Evolutionary conservation across 1,140 invertebrate species (phyloP).

Genomic region (Drosophila rhopaloa): DNA sequence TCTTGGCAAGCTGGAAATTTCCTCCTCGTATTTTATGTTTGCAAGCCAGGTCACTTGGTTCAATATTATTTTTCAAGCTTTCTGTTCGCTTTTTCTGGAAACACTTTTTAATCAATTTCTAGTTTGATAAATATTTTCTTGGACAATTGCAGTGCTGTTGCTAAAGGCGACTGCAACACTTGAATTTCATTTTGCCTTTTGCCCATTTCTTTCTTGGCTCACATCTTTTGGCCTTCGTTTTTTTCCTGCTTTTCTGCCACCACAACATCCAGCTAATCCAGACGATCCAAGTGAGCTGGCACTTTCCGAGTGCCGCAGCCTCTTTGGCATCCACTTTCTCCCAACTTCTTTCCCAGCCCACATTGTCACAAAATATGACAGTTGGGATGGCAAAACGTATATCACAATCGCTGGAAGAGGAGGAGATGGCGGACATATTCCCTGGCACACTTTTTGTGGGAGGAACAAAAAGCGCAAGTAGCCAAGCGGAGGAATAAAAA

Average conservation of each 20-base stretch:
- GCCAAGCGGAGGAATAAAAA: conserved; percentile 33
- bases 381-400: conserved; percentile 64
- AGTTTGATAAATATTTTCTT: conserved; percentile 52
- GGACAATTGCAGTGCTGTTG: conserved; percentile 41
- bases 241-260: conserved; percentile 23
- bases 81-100: conserved; percentile 4
- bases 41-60: conserved; percentile 7
- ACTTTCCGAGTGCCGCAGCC: conserved; percentile 54
- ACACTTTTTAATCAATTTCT: conserved; percentile 47
- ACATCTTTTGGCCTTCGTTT: conserved; percentile 39
- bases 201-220: conserved; percentile 15
- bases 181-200: conserved; percentile 29
- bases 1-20: too few species aligned
- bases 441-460: conserved; percentile 37
- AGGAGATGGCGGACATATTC: conserved; percentile 47
- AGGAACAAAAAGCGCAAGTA: conserved; percentile 35
- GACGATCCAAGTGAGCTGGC: conserved; percentile 59
- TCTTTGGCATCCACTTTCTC: conserved; percentile 33
- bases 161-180: conserved; percentile 56
- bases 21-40: neutral
- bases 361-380: conserved; percentile 67
- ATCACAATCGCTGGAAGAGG: conserved; percentile 47
- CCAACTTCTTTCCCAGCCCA: conserved; percentile 9
- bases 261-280: conserved; percentile 64
- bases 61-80: conserved; percentile 8